Evolutionary conservation across 2,113 vertebrate species (phyloP), one percentile per base, ranked within the genome.

Genomic region (Emydura subglobosa): DNA sequence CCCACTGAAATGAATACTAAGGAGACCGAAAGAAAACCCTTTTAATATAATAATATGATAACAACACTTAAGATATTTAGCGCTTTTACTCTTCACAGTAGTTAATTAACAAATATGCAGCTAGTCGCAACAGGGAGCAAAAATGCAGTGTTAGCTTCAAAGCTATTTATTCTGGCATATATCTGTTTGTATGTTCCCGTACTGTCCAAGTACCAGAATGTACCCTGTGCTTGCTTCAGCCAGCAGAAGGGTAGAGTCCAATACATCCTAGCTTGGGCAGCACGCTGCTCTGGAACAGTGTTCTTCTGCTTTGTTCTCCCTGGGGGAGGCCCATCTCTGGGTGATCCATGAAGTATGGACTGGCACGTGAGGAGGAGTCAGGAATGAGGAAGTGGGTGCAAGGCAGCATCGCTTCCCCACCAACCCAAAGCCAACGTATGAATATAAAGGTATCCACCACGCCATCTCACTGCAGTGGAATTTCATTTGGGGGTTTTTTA

Each of bases 161-260:
- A 68, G 7, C 61, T 39, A 72, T 39, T 72, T 8, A 72, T 39
- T 39, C 65, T 22, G 65, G 65, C 19, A 39, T 68, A 72, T 72
- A 72, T 72, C 19, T 22, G n/a, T 72, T 4, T 39, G n/a, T 72
- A 9, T 39, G 17, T 72, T 19, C 16, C 9, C 17, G 22, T 2
- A 0, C 2, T 42, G 19, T 50, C 51, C 44, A 24, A 47, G 59
- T 0, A 1, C 54, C 65, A 5, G 1, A 72, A 54, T 22, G 42
- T 42, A 25, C 29, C 51, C 31, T 85, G 34, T 61, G 7, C 44
- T 91, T 24, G 7, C 44, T 91, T 24, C 68, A 88, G 5, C 1
- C 55, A 89, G 7, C 1, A 2, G 31, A 44, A 87, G 4, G 4
- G 29, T 91, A 84, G 59, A 86, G 1, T 79, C 82, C 55, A 90